phyloP scores from a whole-genome alignment of 2,888 invertebrate species.

The Carpatolechia fugitivella region DNA sequence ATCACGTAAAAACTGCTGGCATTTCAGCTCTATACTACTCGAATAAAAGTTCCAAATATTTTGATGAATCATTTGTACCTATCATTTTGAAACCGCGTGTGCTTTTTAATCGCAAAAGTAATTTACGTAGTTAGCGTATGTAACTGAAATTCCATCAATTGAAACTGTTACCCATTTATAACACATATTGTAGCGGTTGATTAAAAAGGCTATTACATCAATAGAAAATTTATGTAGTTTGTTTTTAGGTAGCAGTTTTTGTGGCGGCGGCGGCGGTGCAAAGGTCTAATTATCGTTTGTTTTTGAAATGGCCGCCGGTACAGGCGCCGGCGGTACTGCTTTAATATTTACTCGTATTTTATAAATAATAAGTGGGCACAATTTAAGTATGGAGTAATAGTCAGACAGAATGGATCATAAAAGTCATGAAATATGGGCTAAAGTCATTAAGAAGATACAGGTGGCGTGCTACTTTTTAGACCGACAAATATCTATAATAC shows the following conservation, averaged over 20 bases:
- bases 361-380: not conserved
- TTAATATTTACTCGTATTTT: not conserved
- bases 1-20: too few relatives aligned
- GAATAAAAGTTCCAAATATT: too few relatives aligned
- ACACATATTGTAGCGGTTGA: slow-evolving; percentile 1
- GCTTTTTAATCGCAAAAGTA: not conserved
- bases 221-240: slow-evolving; percentile 54
- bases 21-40: too few relatives aligned
- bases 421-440: not conserved
- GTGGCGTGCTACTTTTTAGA: too few relatives aligned
- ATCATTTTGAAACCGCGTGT: not conserved
- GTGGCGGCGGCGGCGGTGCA: slow-evolving; percentile 41
- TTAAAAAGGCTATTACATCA: slow-evolving; percentile 49
- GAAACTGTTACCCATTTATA: not conserved
- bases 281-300: slow-evolving; percentile 73
- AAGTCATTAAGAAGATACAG: not conserved
- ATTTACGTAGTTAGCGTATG: not conserved
- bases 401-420: not conserved
- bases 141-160: not conserved
- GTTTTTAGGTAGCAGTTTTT: slow-evolving; percentile 65
- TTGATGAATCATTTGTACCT: too few relatives aligned
- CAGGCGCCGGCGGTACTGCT: slow-evolving; percentile 17
- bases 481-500: too few relatives aligned
- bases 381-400: not conserved
- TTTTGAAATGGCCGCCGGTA: slow-evolving; percentile 68